Evolutionary conservation across 2,888 invertebrate species (phyloP), one percentile per base, ranked within the genome.

Genomic region (Cantharis nigra): DNA sequence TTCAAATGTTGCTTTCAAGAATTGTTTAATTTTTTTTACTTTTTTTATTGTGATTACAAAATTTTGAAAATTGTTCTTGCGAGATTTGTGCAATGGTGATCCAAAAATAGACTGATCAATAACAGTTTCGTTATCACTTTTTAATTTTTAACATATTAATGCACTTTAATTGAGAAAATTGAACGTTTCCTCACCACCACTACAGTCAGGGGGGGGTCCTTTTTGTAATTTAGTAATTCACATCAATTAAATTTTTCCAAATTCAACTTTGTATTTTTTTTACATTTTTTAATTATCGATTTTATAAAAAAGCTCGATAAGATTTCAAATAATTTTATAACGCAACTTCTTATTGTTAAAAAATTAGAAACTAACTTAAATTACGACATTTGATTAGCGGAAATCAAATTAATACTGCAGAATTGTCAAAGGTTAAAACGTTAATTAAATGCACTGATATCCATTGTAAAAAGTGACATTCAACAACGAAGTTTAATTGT

Each of bases 21-120:
- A 49, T 70, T 4, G 5, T 18, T 63, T 23, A n/a, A 74, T 49
- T 18, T 67, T 49, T 20, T 18, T 14, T 9, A 33, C 13, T 33
- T 26, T 9, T 30, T 33, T 18, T 33, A 18, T 65, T 20, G 3
- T n/a, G 18, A 26, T 26, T 26, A 26, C 26, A 33, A 62, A 70
- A 49, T 30, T 20, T 14, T 10, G n/a, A n/a, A 69, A 63, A 30
- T 67, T 72, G 81, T 81, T 82, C 83, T 83, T 84, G 83, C 84
- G 84, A 83, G 84, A 85, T 83, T 82, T 78, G 82, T 82, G 78
- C 80, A 80, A 77, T 75, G 64, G 80, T 79, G 33, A 69, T 77
- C 86, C 86, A 86, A 83, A 86, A 85, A 86, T 86, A 86, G 85
- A 84, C 64, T 74, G 83, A 86, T 86, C 86, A 83, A 86, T 86